phyloP scores from a whole-genome alignment of 2,888 invertebrate species.

The Galerucella nymphaeae region DNA sequence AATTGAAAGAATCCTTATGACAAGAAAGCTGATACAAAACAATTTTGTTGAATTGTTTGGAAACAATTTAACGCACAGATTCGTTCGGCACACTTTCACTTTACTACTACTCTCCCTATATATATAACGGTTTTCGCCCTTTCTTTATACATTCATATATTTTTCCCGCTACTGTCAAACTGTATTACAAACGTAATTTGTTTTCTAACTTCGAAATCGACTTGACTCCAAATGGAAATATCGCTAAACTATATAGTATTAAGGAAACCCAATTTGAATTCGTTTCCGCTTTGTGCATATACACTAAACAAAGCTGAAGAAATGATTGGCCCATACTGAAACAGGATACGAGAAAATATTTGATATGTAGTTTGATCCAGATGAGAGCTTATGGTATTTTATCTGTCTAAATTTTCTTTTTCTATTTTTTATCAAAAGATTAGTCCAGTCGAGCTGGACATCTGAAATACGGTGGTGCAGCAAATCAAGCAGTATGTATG shows the following conservation, averaged over 20 bases:
- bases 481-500: too few relatives aligned
- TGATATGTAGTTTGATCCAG: constrained; percentile 31
- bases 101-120: constrained; percentile 1
- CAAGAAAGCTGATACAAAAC: constrained; percentile 28
- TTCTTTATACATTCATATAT: constrained; percentile 40
- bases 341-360: constrained; percentile 52
- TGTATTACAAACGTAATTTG: constrained; percentile 61
- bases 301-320: constrained; percentile 55
- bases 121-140: constrained; percentile 25
- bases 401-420: not conserved
- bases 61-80: constrained; percentile 33
- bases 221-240: constrained; percentile 56
- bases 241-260: constrained; percentile 59
- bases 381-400: constrained; percentile 13
- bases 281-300: constrained; percentile 51
- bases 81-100: constrained; percentile 21
- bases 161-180: constrained; percentile 56
- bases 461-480: too few relatives aligned
- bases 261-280: constrained; percentile 55
- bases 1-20: not conserved
- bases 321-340: constrained; percentile 53
- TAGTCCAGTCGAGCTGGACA: too few relatives aligned
- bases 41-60: constrained; percentile 30
- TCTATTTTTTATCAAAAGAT: too few relatives aligned
- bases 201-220: constrained; percentile 58